These are phyloP conservation scores for Procambarus clarkii DNA, from an alignment of 1,140 invertebrate genomes.

Conservation along the genomic window DNA sequence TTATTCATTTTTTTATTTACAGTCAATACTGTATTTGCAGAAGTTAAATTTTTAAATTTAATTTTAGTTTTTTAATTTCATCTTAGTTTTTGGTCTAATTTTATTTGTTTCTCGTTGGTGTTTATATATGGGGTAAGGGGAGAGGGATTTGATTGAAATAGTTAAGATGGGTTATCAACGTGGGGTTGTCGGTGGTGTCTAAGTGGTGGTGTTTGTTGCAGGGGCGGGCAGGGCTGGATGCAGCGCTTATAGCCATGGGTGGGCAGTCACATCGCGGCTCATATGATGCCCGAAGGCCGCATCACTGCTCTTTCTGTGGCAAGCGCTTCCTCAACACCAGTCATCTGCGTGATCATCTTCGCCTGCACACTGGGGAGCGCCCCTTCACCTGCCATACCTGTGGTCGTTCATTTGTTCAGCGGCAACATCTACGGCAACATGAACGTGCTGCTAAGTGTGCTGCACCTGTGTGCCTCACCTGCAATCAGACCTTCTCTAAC, in stretches of 20 bases:
- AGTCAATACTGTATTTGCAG: no score
- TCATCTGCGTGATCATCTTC: slow-evolving; percentile 79
- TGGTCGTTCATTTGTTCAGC: slow-evolving; percentile 73
- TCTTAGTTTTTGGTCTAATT: not conserved
- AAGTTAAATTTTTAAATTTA: not conserved
- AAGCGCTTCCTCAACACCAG: slow-evolving; percentile 79
- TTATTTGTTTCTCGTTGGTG: not conserved
- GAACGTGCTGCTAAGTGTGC: slow-evolving; percentile 59
- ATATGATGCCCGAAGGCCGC: slow-evolving; percentile 52
- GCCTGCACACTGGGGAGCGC: slow-evolving; percentile 77
- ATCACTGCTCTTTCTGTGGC: slow-evolving; percentile 63
- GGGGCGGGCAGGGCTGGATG: slow-evolving; percentile 62
- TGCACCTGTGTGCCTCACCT: slow-evolving; percentile 57
- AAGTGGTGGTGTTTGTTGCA: slow-evolving; percentile 69
- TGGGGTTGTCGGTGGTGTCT: slow-evolving; percentile 6
- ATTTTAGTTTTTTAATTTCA: not conserved
- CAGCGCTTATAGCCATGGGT: slow-evolving; percentile 43
- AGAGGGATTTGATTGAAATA: not conserved
- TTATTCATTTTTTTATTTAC: no score
- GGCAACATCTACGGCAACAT: slow-evolving; percentile 66
- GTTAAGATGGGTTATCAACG: not conserved
- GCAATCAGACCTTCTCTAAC: slow-evolving; percentile 59
- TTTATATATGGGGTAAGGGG: not conserved
- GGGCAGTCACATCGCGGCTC: slow-evolving; percentile 60
- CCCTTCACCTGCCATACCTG: slow-evolving; percentile 78